A percentile compares a stretch with the other conserved stretches of the same genome.
phyloP scores from a whole-genome alignment of 2,797 vertebrate species.

The Acanthiza pusilla region DNA sequence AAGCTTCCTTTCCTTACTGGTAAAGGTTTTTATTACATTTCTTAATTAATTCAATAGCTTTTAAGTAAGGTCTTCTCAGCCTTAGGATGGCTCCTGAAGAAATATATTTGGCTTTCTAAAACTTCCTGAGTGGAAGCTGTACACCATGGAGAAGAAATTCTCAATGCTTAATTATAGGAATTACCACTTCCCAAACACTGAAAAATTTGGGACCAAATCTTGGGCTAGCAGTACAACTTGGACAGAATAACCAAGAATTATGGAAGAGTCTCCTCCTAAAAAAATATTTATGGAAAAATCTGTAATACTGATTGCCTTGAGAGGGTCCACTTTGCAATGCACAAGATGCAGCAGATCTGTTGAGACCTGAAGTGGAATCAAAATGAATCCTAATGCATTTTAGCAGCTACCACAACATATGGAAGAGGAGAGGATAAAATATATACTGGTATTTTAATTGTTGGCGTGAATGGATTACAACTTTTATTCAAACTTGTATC shows the following conservation, averaged over 20 bases:
- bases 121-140: neutral
- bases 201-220: neutral
- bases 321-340: neutral
- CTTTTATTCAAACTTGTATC: neutral
- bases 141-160: neutral
- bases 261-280: neutral
- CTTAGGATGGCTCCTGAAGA: neutral
- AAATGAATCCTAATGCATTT: neutral
- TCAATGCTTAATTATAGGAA: neutral
- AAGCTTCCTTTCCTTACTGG: neutral
- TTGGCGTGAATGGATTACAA: neutral
- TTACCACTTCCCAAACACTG: neutral
- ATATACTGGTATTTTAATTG: neutral
- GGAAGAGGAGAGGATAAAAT: neutral
- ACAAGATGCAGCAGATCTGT: neutral
- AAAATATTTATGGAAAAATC: neutral
- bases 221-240: neutral
- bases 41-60: neutral
- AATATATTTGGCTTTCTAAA: neutral
- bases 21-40: neutral
- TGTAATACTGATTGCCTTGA: neutral
- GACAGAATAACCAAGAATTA: neutral
- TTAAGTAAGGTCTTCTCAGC: neutral
- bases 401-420: neutral
- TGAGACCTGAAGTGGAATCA: neutral